Evolutionary conservation across 2,797 vertebrate species (phyloP), one percentile per base, ranked within the genome.

Genomic region (Phrynocephalus guinanensis): DNA sequence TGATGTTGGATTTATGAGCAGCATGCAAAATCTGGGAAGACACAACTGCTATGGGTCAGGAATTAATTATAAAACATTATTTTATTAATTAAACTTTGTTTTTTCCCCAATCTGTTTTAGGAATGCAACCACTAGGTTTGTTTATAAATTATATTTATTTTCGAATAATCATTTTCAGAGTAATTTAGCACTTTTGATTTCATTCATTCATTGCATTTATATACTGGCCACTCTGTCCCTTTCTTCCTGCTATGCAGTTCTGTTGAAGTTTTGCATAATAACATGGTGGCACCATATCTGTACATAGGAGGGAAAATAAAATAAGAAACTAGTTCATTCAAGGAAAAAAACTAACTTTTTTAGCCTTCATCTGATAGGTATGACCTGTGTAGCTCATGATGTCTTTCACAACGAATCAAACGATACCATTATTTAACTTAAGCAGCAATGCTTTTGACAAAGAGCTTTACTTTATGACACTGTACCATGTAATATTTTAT

Each of bases 391-490:
- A 89, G 84, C 80, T 87, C 87, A 91, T 87, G 91, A 82, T 44
- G 89, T 88, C 89, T 93, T 92, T 71, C 85, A 94, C 90, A 94
- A 94, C 93, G 93, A 90, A 63, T 87, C 87, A 86, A 48, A 86
- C 13, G 52, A 56, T 56, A 56, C 13, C 52, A 56, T 86, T 0
- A 0, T 88, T 72, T 91, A 90, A 93, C 84, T 91, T 92, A 89
- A 92, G 91, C 93, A 94, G 87, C n/a, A n/a, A n/a, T n/a, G n/a
- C n/a, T n/a, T 93, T 93, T 86, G 93, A 91, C 85, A 76, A 73
- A 77, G 83, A 8, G 63, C 94, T 88, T 91, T 88, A 92, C 92
- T 94, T 0, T 0, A 81, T 77, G 87, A 83, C 56, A 13, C 88
- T 77, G 7, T 83, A 83, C 85, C 72, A 82, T 92, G 86, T 92